phyloP scores from a whole-genome alignment of 2,888 invertebrate species.

The Epiperipatus broadwayi region DNA sequence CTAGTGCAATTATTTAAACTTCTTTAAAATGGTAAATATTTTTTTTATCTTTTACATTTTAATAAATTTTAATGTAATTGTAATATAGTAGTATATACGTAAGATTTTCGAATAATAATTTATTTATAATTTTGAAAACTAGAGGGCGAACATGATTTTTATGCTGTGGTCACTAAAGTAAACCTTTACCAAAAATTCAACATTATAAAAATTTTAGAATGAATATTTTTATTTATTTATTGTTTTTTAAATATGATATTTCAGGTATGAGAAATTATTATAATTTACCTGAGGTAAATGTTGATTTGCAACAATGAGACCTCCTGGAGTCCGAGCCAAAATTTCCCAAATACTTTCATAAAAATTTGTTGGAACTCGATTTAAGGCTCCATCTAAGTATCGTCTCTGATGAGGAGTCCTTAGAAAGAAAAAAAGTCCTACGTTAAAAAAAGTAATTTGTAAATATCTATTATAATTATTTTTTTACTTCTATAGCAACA shows the following conservation, averaged over 20 bases:
- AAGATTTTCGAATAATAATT: too few species aligned
- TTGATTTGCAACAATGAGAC: conserved; percentile 66
- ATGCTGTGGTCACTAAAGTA: too few species aligned
- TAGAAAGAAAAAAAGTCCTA: conserved; percentile 30
- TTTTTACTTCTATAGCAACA: neutral
- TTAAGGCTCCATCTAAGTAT: conserved; percentile 82
- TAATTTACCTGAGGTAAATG: conserved; percentile 50
- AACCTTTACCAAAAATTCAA: too few species aligned
- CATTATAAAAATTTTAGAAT: too few species aligned
- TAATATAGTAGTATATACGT: too few species aligned
- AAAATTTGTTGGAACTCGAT: conserved; percentile 81
- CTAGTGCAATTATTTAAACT: too few species aligned
- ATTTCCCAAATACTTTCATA: conserved; percentile 94
- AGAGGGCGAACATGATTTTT: too few species aligned
- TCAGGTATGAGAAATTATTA: neutral
- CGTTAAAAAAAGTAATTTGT: conserved; percentile 8
- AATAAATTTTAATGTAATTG: too few species aligned
- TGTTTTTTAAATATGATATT: too few species aligned
- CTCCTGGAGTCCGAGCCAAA: conserved; percentile 63
- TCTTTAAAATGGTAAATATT: too few species aligned
- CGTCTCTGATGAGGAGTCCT: conserved; percentile 63
- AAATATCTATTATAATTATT: neutral
- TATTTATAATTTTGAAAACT: too few species aligned
- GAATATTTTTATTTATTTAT: neutral
- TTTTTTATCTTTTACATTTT: too few species aligned